phyloP scores from a whole-genome alignment of 2,113 vertebrate species.

The Enhydra lutris region DNA sequence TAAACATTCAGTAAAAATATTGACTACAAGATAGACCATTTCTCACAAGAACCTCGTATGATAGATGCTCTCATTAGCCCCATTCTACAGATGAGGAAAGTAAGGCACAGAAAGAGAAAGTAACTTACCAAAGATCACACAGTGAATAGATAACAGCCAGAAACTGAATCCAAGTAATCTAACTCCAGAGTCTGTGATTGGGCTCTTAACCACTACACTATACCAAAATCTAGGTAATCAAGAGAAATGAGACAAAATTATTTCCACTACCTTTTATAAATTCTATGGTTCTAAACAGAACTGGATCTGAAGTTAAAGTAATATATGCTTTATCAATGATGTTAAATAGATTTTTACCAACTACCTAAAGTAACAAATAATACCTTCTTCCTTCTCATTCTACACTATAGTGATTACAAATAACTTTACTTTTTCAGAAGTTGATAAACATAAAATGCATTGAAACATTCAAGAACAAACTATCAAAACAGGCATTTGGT shows the following conservation, averaged over 20 bases:
- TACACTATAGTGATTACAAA: not conserved
- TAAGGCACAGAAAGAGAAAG: not conserved
- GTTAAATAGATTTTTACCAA: not conserved
- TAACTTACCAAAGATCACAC: not conserved
- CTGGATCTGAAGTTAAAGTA: not conserved
- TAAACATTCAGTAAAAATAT: not conserved
- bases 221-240: not conserved
- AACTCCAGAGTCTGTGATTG: not conserved
- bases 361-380: not conserved
- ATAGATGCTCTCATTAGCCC: not conserved
- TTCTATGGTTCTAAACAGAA: not conserved
- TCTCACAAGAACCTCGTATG: not conserved
- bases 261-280: not conserved
- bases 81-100: not conserved
- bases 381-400: not conserved
- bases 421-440: slow-evolving; percentile 14
- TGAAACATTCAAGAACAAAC: not conserved
- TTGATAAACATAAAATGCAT: not conserved
- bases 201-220: not conserved
- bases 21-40: not conserved
- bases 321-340: not conserved
- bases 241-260: not conserved
- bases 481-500: not conserved
- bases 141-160: not conserved
- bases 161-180: not conserved